These are phyloP conservation scores for Hydrophis major DNA, from an alignment of 2,797 vertebrate genomes.

Conservation along the genomic window DNA sequence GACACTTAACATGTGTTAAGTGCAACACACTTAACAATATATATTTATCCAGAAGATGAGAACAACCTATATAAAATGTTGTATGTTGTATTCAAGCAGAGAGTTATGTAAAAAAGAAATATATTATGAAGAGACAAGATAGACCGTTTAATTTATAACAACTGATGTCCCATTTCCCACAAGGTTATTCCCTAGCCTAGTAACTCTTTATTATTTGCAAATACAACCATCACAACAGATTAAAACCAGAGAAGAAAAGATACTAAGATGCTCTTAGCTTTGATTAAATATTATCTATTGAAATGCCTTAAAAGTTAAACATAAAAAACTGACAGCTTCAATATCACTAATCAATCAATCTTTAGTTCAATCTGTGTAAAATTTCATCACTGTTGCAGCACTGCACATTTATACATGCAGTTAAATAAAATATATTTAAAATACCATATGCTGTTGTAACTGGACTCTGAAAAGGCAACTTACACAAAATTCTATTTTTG, in stretches of 20 bases:
- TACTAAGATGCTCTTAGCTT: background rate
- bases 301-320: background rate
- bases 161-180: slow-evolving; percentile 13
- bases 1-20: background rate
- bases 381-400: background rate
- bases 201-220: slow-evolving; percentile 20
- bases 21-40: background rate
- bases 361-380: background rate
- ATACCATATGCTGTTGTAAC: background rate
- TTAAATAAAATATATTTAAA: background rate
- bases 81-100: background rate
- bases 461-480: background rate
- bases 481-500: background rate
- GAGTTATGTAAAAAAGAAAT: background rate
- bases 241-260: background rate
- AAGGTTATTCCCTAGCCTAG: slow-evolving; percentile 19
- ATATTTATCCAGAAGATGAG: background rate
- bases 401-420: background rate
- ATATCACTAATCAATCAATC: background rate
- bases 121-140: background rate
- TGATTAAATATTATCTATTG: background rate
- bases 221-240: background rate
- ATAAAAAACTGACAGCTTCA: background rate
- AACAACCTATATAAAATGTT: background rate
- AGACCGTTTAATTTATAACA: background rate